Conservation (phyloP, 2,797 vertebrate genomes). For the Eulemur mongoz region DNA sequence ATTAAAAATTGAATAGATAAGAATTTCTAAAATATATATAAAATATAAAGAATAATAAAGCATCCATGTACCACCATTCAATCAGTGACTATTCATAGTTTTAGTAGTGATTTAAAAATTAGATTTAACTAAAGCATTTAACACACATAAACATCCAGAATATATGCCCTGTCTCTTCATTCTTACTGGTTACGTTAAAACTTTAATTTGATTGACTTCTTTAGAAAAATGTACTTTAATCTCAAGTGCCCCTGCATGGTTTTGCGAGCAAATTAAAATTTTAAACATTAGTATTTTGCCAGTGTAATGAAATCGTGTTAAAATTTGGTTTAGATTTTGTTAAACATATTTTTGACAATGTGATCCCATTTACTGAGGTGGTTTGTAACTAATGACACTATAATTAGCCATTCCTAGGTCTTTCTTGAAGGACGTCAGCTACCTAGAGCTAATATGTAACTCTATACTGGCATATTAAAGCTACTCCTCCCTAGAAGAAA, state of each 20-base stretch:
- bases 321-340: conserved; percentile 45
- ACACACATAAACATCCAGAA: neutral
- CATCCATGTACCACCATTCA: neutral
- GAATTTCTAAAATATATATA: neutral
- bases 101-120: conserved; percentile 43
- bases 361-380: neutral
- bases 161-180: neutral
- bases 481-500: neutral
- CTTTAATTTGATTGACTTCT: conserved; percentile 41
- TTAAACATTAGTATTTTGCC: conserved; percentile 13
- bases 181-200: neutral
- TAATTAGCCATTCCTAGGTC: neutral
- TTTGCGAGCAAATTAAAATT: conserved; percentile 44
- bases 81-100: neutral
- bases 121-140: conserved; percentile 3
- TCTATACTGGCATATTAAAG: conserved; percentile 29
- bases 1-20: conserved; percentile 37
- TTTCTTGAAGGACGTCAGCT: conserved; percentile 10
- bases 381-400: neutral
- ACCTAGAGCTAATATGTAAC: neutral
- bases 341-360: neutral
- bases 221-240: conserved; percentile 28
- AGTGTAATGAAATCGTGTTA: conserved; percentile 42
- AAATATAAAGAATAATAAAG: neutral
- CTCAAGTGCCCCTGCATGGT: neutral